These are phyloP conservation scores for Abscondita cerata DNA, from an alignment of 2,888 invertebrate genomes.

Conservation along the genomic window DNA sequence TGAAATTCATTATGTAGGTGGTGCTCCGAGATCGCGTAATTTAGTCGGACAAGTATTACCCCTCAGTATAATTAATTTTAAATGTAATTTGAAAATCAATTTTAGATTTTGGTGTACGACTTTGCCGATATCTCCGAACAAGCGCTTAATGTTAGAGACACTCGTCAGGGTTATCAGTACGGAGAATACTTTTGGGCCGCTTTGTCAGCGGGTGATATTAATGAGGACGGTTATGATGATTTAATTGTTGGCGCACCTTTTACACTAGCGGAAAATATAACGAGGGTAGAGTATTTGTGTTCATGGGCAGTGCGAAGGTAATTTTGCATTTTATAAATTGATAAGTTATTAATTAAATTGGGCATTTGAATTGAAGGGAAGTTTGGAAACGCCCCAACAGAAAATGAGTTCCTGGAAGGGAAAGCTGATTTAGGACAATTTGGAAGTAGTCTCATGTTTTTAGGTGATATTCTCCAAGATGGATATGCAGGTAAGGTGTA, in stretches of 20 bases:
- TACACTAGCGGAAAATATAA: slow-evolving; percentile 48
- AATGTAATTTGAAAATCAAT: not conserved
- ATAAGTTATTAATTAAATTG: not conserved
- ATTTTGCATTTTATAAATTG: no score
- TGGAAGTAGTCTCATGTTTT: slow-evolving; percentile 64
- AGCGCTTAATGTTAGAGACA: slow-evolving; percentile 36
- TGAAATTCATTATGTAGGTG: slow-evolving; percentile 58
- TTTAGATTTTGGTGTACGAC: slow-evolving; percentile 28
- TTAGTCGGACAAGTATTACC: slow-evolving; percentile 49
- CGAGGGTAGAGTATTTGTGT: slow-evolving; percentile 61
- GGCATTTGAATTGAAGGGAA: slow-evolving; percentile 30
- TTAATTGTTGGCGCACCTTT: slow-evolving; percentile 70
- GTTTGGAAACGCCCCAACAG: slow-evolving; percentile 33
- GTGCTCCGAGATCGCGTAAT: slow-evolving; percentile 61
- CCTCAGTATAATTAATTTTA: slow-evolving; percentile 10
- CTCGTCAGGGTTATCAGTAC: slow-evolving; percentile 58
- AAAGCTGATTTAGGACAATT: slow-evolving; percentile 58
- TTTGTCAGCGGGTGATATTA: slow-evolving; percentile 67
- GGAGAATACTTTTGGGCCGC: slow-evolving; percentile 73
- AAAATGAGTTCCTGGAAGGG: slow-evolving; percentile 40
- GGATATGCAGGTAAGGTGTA: slow-evolving; percentile 65
- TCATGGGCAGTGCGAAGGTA: slow-evolving; percentile 45
- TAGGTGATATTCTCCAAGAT: slow-evolving; percentile 74
- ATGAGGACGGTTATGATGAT: slow-evolving; percentile 68
- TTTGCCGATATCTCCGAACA: slow-evolving; percentile 28